A percentile compares a stretch with the other conserved stretches of the same genome.
These are phyloP conservation scores for Tanytarsus gracilentus DNA, from an alignment of 2,888 invertebrate genomes.

Conservation along the genomic window DNA sequence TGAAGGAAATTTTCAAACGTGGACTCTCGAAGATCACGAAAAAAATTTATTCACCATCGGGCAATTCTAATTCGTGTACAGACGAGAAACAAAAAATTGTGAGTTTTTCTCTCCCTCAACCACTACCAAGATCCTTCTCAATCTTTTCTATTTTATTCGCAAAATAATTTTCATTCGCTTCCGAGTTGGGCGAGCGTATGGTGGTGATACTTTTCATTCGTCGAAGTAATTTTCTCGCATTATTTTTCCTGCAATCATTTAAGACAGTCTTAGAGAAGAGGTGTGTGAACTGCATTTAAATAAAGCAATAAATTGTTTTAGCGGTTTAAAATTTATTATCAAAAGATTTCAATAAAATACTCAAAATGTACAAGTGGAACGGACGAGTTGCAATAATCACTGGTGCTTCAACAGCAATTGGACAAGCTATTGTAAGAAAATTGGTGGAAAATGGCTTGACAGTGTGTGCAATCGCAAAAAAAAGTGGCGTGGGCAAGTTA, in stretches of 20 bases:
- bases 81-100: too few species aligned
- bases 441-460: constrained; percentile 10
- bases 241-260: constrained; percentile 3
- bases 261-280: too few species aligned
- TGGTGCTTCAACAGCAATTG: constrained; percentile 1
- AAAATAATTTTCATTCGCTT: constrained; percentile 19
- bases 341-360: background rate
- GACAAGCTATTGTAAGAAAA: background rate
- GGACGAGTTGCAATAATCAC: constrained; percentile 15
- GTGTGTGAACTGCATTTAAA: too few species aligned
- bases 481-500: constrained; percentile 1
- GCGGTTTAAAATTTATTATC: background rate
- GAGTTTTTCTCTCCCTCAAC: too few species aligned
- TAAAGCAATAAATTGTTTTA: background rate
- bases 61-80: too few species aligned
- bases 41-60: too few species aligned
- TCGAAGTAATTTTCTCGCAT: background rate
- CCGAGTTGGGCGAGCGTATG: constrained; percentile 4
- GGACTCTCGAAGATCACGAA: too few species aligned
- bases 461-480: constrained; percentile 2
- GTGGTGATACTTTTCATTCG: constrained; percentile 8
- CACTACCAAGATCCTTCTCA: background rate
- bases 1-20: too few species aligned
- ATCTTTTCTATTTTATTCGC: background rate
- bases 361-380: constrained; percentile 14